Percentiles rank a stretch among this genome's conserved stretches.
Evolutionary conservation across 2,888 invertebrate genomes (phyloP).

Genomic region (Agrotis puta): DNA sequence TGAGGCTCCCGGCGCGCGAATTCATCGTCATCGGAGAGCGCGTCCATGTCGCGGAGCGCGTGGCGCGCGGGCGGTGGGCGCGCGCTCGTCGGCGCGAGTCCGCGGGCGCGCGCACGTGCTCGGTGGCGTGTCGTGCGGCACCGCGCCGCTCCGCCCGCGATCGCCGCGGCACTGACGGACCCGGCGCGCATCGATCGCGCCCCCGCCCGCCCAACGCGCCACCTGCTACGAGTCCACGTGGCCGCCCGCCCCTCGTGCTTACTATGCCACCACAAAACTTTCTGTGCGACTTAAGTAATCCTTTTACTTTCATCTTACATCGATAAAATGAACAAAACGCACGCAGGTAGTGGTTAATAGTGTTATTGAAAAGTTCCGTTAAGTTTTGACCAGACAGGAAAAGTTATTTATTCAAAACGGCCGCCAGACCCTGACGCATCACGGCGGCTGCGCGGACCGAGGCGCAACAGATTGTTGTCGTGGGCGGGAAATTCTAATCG

Average conservation of each 20-base stretch:
- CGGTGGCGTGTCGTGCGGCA: constrained; percentile 82
- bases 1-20: constrained; percentile 87
- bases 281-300: constrained; percentile 27
- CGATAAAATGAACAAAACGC: constrained; percentile 9
- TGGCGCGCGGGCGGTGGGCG: constrained; percentile 77
- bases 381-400: constrained; percentile 19
- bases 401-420: constrained; percentile 71
- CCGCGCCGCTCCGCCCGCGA: constrained; percentile 88
- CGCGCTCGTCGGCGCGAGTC: constrained; percentile 84
- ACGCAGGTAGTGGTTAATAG: constrained; percentile 9
- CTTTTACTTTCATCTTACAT: constrained; percentile 28
- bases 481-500: constrained; percentile 86
- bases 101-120: constrained; percentile 85
- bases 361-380: constrained; percentile 17
- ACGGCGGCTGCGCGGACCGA: constrained; percentile 81
- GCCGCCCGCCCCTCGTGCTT: constrained; percentile 72
- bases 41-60: constrained; percentile 84
- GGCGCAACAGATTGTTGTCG: constrained; percentile 87
- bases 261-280: constrained; percentile 59
- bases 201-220: constrained; percentile 75
- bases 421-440: constrained; percentile 72
- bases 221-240: constrained; percentile 74
- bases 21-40: constrained; percentile 89
- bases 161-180: constrained; percentile 87
- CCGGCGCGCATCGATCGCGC: constrained; percentile 82